These are phyloP conservation scores for Anseranas semipalmata DNA, from an alignment of 2,113 vertebrate species.

Conservation along the genomic window DNA sequence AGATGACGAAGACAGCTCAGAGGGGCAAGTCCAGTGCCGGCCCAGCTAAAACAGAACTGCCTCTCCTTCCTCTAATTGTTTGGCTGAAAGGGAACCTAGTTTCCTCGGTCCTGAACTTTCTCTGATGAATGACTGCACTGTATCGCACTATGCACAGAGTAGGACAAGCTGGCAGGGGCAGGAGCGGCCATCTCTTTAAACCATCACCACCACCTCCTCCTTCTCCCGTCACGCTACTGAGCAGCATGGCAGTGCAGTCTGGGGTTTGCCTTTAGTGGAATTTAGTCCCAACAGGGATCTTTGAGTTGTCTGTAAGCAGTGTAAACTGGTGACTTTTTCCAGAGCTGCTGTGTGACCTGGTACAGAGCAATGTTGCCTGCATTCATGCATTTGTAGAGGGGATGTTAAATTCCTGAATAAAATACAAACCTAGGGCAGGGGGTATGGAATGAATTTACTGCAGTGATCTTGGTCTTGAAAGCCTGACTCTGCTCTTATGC, in stretches of 20 bases:
- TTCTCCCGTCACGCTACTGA: conserved; percentile 65
- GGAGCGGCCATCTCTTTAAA: conserved; percentile 50
- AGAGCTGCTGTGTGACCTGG: conserved; percentile 53
- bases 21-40: conserved; percentile 97
- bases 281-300: conserved; percentile 63
- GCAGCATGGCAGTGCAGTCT: conserved; percentile 60
- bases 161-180: conserved; percentile 66
- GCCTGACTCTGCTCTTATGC: conserved; percentile 42
- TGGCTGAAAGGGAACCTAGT: conserved; percentile 74
- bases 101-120: conserved; percentile 73
- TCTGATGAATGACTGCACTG: conserved; percentile 73
- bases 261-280: conserved; percentile 65
- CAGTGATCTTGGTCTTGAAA: conserved; percentile 44
- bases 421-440: conserved; percentile 70
- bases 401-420: conserved; percentile 67
- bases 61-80: conserved; percentile 63
- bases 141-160: conserved; percentile 75
- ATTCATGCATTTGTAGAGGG: conserved; percentile 21
- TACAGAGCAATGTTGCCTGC: conserved; percentile 33
- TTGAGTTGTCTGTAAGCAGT: conserved; percentile 64
- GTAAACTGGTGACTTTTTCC: conserved; percentile 43
- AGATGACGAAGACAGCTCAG: conserved; percentile 93
- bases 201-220: conserved; percentile 41
- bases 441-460: conserved; percentile 49
- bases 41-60: conserved; percentile 87